phyloP scores from a whole-genome alignment of 2,113 vertebrate species.

The Conger conger region DNA sequence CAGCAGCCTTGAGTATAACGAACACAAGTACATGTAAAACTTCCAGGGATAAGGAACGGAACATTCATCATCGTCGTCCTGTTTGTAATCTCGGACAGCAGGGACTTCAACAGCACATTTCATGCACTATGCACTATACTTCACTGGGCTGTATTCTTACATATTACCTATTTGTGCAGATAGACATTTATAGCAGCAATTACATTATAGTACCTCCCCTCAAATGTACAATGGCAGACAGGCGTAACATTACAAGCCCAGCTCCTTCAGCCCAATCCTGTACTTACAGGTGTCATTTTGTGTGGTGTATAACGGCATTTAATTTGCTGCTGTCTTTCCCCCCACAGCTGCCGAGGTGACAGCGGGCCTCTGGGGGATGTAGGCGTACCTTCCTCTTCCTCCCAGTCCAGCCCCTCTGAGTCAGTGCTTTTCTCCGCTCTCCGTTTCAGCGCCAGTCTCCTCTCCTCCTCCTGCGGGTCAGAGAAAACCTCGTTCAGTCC shows the following conservation, averaged over 20 bases:
- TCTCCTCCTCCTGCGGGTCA: conserved; percentile 82
- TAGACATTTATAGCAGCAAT: background rate
- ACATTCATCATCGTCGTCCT: background rate
- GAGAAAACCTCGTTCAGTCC: conserved; percentile 68
- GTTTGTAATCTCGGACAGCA: background rate
- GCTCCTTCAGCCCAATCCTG: background rate
- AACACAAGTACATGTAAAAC: background rate
- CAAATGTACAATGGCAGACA: background rate
- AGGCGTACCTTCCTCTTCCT: conserved; percentile 83
- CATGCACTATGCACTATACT: background rate
- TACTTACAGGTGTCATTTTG: background rate
- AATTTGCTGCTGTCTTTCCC: background rate
- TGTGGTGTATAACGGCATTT: too few species aligned
- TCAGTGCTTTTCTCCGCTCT: conserved; percentile 84
- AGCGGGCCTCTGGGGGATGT: background rate
- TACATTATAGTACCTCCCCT: background rate
- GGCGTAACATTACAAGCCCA: background rate
- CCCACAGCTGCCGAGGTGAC: background rate
- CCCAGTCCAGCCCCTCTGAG: conserved; percentile 85
- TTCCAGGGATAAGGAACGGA: too few species aligned
- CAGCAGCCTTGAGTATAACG: background rate
- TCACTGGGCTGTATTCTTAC: background rate
- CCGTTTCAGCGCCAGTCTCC: conserved; percentile 90
- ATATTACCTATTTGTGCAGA: background rate
- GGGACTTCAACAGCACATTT: background rate